phyloP scores from a whole-genome alignment of 2,113 vertebrate species.

The Triplophysa siluroides region DNA sequence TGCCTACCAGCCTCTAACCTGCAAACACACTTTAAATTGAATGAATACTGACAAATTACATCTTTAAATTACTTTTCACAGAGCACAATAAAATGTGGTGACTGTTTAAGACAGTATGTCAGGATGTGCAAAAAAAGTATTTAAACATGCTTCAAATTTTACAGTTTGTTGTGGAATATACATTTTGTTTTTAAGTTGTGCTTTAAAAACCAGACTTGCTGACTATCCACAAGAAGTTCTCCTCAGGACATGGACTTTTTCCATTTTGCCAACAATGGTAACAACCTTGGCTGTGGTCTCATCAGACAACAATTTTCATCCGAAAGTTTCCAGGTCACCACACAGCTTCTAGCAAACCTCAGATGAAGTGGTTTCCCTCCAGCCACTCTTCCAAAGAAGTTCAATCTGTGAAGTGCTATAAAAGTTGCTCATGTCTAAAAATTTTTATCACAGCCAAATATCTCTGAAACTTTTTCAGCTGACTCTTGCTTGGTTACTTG shows the following conservation, averaged over 20 bases:
- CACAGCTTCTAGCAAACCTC: neutral
- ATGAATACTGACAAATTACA: neutral
- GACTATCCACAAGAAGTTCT: neutral
- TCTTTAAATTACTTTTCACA: neutral
- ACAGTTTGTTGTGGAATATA: too few relatives aligned
- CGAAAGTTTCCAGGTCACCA: neutral
- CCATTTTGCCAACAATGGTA: neutral
- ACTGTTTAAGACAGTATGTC: neutral
- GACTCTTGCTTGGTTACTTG: neutral
- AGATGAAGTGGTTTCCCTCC: neutral
- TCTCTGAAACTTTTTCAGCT: neutral
- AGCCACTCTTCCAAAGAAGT: neutral
- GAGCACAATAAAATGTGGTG: neutral
- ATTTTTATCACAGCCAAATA: neutral
- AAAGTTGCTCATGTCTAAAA: neutral
- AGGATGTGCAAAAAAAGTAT: too few relatives aligned
- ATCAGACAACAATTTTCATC: neutral
- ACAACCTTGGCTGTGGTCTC: neutral
- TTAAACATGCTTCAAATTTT: too few relatives aligned
- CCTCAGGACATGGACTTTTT: neutral
- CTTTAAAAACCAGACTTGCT: too few relatives aligned
- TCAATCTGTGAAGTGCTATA: neutral
- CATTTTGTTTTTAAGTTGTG: too few relatives aligned
- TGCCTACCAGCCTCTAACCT: slow-evolving; percentile 20
- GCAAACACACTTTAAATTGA: slow-evolving; percentile 3